Conservation (phyloP, 2,888 invertebrate species). For the Lepidocyrtoides sp. region DNA sequence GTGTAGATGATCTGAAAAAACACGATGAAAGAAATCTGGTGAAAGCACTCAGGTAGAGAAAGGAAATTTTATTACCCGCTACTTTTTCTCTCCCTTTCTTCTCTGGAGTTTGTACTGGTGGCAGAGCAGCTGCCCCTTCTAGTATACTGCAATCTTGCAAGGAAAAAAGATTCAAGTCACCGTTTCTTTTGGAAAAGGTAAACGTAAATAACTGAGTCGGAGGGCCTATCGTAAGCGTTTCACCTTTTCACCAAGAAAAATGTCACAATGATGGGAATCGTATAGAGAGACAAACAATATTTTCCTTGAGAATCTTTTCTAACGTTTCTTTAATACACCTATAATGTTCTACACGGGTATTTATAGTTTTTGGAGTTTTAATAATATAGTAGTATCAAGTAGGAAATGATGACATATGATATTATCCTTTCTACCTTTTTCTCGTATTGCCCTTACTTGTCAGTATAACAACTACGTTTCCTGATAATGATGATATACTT, state of each 20-base stretch:
- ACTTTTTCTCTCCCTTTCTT: slow-evolving; percentile 2
- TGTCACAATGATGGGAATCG: slow-evolving; percentile 4
- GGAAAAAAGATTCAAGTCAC: background rate
- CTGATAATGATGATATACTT: background rate
- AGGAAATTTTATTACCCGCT: slow-evolving; percentile 11
- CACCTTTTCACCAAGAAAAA: background rate
- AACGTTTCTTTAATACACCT: too few species aligned
- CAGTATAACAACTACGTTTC: background rate
- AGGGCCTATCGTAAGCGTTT: background rate
- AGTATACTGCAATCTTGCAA: too few species aligned
- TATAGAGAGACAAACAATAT: background rate
- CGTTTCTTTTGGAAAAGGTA: background rate
- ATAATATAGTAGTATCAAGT: background rate
- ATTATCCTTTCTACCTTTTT: background rate
- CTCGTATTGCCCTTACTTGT: background rate
- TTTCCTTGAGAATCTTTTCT: background rate
- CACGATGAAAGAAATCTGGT: slow-evolving; percentile 10
- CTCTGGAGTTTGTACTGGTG: background rate
- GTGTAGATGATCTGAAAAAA: slow-evolving; percentile 28
- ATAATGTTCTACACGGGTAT: too few species aligned
- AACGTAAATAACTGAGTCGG: background rate
- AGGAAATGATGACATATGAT: background rate
- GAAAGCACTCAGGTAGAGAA: slow-evolving; percentile 21
- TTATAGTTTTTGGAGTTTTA: too few species aligned
- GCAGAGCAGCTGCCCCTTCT: background rate